Conservation (phyloP, 2,888 invertebrate species). For the Callimorpha dominula region DNA sequence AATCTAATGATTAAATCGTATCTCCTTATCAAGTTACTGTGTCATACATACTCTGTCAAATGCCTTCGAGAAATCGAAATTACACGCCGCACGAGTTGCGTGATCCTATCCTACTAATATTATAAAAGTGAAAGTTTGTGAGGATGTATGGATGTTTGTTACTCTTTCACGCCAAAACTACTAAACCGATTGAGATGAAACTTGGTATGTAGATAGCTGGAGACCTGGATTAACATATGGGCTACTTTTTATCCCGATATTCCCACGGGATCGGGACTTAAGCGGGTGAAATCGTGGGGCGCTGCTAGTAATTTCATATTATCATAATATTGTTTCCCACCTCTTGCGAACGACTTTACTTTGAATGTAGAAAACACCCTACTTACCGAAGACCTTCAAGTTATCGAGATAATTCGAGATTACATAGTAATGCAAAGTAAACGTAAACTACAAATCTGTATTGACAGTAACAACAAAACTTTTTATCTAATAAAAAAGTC, state of each 20-base stretch:
- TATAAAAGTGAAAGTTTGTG: too few relatives aligned
- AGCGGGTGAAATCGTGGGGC: too few relatives aligned
- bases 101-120: not conserved
- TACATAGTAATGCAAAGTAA: conserved; percentile 4
- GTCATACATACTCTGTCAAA: not conserved
- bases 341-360: not conserved
- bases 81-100: not conserved
- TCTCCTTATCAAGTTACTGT: not conserved
- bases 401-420: not conserved
- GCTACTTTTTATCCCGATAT: too few relatives aligned
- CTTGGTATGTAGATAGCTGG: too few relatives aligned
- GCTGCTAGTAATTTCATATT: too few relatives aligned
- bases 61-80: not conserved
- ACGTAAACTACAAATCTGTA: not conserved
- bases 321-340: not conserved
- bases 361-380: not conserved
- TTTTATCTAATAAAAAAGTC: conserved; percentile 27
- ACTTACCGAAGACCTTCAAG: not conserved
- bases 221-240: too few relatives aligned
- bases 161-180: too few relatives aligned
- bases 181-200: too few relatives aligned
- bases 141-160: too few relatives aligned
- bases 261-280: too few relatives aligned
- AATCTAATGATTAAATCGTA: not conserved
- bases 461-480: not conserved